Percentiles rank a stretch among this genome's conserved stretches.
Evolutionary conservation across 2,888 invertebrate genomes (phyloP).

Genomic region (Electrophaes corylata): DNA sequence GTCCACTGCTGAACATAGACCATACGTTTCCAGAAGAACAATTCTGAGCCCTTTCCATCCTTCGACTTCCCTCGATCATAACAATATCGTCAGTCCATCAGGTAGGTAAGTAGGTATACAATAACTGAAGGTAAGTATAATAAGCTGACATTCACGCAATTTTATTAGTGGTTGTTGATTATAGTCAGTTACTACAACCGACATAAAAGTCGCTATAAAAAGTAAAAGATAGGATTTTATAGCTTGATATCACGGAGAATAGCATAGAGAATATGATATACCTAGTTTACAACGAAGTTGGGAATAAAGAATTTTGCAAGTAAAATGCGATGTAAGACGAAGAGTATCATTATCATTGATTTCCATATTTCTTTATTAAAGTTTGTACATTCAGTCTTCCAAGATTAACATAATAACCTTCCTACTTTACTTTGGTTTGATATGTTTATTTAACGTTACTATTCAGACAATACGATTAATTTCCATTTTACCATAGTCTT

Average conservation of each 20-base stretch:
- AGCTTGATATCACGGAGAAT: conserved; percentile 36
- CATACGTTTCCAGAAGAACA: too few relatives aligned
- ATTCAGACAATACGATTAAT: neutral
- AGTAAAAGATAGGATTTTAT: conserved; percentile 42
- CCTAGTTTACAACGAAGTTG: conserved; percentile 34
- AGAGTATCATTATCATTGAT: conserved; percentile 37
- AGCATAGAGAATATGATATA: conserved; percentile 9
- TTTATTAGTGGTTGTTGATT: conserved; percentile 35
- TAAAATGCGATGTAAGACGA: conserved; percentile 35
- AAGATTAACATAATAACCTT: conserved; percentile 14
- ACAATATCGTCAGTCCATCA: too few relatives aligned
- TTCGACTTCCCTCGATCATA: too few relatives aligned
- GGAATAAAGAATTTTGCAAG: conserved; percentile 39
- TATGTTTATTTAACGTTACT: neutral
- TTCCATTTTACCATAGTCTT: neutral
- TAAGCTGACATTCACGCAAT: conserved; percentile 21
- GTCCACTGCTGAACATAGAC: too few relatives aligned
- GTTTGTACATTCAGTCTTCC: conserved; percentile 14
- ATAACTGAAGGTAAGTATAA: too few relatives aligned
- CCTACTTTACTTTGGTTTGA: conserved; percentile 1
- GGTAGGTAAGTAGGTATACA: too few relatives aligned
- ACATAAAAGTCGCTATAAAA: conserved; percentile 43
- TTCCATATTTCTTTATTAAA: conserved; percentile 30
- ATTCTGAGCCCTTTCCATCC: too few relatives aligned
- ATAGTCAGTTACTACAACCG: conserved; percentile 38